phyloP scores from a whole-genome alignment of 2,888 invertebrate species.

The Clistopyga incitator region DNA sequence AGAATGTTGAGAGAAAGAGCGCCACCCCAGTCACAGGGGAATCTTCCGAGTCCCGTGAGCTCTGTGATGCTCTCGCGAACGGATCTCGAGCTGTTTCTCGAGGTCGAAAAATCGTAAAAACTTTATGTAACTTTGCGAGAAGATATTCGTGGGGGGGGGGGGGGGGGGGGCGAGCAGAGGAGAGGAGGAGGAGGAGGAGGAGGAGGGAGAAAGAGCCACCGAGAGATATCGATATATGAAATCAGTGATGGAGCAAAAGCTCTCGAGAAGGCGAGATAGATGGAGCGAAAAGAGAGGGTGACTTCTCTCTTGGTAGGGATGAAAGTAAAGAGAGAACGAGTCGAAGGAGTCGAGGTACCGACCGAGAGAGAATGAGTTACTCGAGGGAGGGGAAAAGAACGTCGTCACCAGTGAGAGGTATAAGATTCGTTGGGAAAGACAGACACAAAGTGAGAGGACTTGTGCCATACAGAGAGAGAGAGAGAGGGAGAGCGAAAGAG shows the following conservation, averaged over 20 bases:
- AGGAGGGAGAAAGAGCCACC: slow-evolving; percentile 62
- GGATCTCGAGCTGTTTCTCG: slow-evolving; percentile 64
- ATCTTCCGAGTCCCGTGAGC: slow-evolving; percentile 56
- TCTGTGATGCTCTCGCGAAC: slow-evolving; percentile 55
- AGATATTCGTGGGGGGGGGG: slow-evolving; percentile 70
- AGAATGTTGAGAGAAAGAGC: slow-evolving; percentile 42
- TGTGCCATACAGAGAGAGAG: slow-evolving; percentile 6
- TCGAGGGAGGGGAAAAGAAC: slow-evolving; percentile 35
- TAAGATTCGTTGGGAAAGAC: slow-evolving; percentile 35
- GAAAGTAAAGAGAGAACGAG: slow-evolving; percentile 37
- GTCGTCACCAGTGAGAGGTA: slow-evolving; percentile 9
- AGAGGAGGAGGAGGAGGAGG: slow-evolving; percentile 65
- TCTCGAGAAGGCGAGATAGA: slow-evolving; percentile 58
- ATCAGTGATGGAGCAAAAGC: slow-evolving; percentile 64
- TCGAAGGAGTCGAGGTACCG: not conserved
- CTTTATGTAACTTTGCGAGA: slow-evolving; percentile 81
- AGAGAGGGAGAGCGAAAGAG: slow-evolving; percentile 8
- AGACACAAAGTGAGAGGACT: slow-evolving; percentile 30
- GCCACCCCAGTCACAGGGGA: slow-evolving; percentile 67
- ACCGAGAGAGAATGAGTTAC: slow-evolving; percentile 5
- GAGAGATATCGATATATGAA: slow-evolving; percentile 56
- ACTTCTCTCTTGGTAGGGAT: slow-evolving; percentile 27
- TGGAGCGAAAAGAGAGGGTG: slow-evolving; percentile 19
- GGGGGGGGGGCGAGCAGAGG: too few relatives aligned
- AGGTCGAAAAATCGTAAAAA: slow-evolving; percentile 82